These are phyloP conservation scores for Eulithis prunata DNA, from an alignment of 2,888 invertebrate genomes.

Conservation along the genomic window DNA sequence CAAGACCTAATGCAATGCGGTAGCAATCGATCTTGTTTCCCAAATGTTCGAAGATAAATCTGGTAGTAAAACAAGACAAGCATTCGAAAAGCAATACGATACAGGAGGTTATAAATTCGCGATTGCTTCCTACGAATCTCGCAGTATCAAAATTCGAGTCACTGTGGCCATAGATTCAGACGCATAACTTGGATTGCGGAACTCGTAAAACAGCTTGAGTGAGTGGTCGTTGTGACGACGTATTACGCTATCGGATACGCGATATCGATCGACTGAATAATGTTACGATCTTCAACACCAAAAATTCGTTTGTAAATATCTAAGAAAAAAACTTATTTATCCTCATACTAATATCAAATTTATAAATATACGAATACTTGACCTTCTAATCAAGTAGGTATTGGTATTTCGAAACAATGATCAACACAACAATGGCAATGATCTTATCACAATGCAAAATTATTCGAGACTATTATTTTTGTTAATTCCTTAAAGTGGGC, in stretches of 20 bases:
- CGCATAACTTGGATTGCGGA: constrained; percentile 57
- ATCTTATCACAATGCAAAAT: too few relatives aligned
- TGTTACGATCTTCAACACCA: constrained; percentile 22
- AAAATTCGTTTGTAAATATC: constrained; percentile 6
- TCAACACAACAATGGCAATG: too few relatives aligned
- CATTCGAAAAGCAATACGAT: constrained; percentile 58
- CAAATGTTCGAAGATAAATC: constrained; percentile 40
- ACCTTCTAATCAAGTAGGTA: too few relatives aligned
- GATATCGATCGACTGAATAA: constrained; percentile 42
- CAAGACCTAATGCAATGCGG: constrained; percentile 38
- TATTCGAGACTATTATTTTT: not conserved
- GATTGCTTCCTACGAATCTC: constrained; percentile 56
- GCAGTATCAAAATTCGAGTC: constrained; percentile 49
- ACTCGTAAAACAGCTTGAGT: constrained; percentile 56
- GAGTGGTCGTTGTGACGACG: constrained; percentile 52
- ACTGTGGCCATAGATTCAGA: constrained; percentile 50
- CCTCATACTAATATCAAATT: too few relatives aligned
- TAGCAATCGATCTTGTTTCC: constrained; percentile 35
- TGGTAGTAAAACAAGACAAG: constrained; percentile 51
- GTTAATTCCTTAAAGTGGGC: not conserved
- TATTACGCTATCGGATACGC: constrained; percentile 51
- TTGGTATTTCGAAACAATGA: too few relatives aligned
- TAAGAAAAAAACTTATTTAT: not conserved
- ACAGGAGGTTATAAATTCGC: constrained; percentile 58
- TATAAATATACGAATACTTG: too few relatives aligned